These are phyloP conservation scores for Oncorhynchus clarkii DNA, from an alignment of 2,113 vertebrate genomes.

Conservation along the genomic window DNA sequence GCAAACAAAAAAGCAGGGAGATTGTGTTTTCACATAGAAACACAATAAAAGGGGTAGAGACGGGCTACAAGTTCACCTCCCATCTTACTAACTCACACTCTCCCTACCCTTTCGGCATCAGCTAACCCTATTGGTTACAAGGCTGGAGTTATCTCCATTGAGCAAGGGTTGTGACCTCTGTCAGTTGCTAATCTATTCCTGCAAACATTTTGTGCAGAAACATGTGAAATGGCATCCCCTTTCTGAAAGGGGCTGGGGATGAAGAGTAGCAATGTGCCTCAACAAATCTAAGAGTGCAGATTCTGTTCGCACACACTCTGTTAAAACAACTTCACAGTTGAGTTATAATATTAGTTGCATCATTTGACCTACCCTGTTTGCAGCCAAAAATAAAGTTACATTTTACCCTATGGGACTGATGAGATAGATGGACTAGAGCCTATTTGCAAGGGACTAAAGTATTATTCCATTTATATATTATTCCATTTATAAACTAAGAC, in stretches of 20 bases:
- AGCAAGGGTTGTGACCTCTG: conserved; percentile 84
- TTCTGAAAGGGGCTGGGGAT: conserved; percentile 72
- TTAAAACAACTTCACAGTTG: conserved; percentile 7
- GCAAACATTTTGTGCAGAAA: conserved; percentile 85
- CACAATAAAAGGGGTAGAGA: background rate
- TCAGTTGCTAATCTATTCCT: conserved; percentile 90
- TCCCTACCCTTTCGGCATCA: conserved; percentile 81
- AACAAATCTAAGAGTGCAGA: conserved; percentile 65
- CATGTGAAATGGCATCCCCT: conserved; percentile 80
- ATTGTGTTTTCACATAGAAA: conserved; percentile 67
- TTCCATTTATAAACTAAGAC: background rate
- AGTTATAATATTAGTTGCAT: background rate
- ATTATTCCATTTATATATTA: background rate
- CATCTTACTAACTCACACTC: conserved; percentile 80
- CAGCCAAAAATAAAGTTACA: background rate
- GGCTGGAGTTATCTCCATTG: conserved; percentile 85
- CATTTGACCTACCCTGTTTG: background rate
- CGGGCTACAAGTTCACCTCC: conserved; percentile 60
- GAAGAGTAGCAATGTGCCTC: conserved; percentile 65
- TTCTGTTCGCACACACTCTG: conserved; percentile 68
- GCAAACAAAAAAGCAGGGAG: conserved; percentile 27
- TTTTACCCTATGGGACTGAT: background rate
- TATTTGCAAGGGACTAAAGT: background rate
- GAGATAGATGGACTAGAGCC: background rate
- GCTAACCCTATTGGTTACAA: conserved; percentile 83